Percentiles rank a stretch among this genome's conserved stretches.
Conservation (phyloP, 2,113 vertebrate species). For the Epinephelus lanceolatus region DNA sequence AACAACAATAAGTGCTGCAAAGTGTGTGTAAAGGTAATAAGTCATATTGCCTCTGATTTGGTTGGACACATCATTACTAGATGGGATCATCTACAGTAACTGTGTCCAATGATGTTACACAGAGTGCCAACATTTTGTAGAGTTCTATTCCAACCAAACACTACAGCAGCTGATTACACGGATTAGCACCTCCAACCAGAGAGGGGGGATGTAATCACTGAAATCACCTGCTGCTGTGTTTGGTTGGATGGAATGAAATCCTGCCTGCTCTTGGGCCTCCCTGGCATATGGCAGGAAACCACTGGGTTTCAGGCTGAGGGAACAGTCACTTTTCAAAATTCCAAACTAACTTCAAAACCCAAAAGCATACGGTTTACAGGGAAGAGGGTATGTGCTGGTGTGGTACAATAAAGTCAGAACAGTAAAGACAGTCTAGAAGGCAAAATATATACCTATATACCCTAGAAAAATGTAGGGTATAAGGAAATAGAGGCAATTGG, state of each 20-base stretch:
- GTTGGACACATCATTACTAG: background rate
- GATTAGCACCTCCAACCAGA: constrained; percentile 58
- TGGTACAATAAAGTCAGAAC: background rate
- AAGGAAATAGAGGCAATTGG: no score
- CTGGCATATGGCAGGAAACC: constrained; percentile 39
- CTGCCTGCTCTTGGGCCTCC: constrained; percentile 22
- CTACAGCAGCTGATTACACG: constrained; percentile 48
- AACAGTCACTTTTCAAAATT: constrained; percentile 8
- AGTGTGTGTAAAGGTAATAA: no score
- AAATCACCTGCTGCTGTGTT: constrained; percentile 61
- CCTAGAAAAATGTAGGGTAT: no score
- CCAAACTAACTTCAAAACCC: background rate
- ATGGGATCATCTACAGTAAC: constrained; percentile 18
- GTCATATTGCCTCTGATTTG: no score
- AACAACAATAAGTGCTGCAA: background rate
- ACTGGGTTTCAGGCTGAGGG: constrained; percentile 3
- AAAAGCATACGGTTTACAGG: background rate
- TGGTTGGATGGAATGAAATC: constrained; percentile 37
- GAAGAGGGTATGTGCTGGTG: background rate
- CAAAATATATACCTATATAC: no score
- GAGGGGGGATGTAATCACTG: constrained; percentile 47
- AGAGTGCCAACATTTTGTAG: constrained; percentile 29
- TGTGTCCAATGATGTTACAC: constrained; percentile 18
- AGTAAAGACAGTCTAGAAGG: no score
- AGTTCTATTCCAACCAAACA: constrained; percentile 39